These are phyloP conservation scores for Ivindomyrus marchei DNA, from an alignment of 2,113 vertebrate species.

Conservation along the genomic window DNA sequence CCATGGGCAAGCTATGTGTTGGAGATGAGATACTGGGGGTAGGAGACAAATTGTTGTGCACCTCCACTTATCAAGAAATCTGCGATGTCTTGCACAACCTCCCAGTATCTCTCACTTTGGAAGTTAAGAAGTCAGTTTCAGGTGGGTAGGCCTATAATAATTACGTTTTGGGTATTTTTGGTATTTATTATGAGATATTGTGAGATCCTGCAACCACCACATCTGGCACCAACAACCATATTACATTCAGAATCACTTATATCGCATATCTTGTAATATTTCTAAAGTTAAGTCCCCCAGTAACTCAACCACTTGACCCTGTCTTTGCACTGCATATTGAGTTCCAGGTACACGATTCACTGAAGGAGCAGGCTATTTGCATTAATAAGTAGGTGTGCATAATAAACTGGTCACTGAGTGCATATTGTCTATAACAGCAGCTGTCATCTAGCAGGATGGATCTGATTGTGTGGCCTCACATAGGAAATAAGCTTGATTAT, in stretches of 20 bases:
- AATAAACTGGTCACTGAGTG: neutral
- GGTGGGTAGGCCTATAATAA: constrained; percentile 56
- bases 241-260: neutral
- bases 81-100: constrained; percentile 69
- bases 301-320: neutral
- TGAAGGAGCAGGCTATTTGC: neutral
- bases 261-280: neutral
- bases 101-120: constrained; percentile 60
- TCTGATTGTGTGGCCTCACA: neutral
- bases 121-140: constrained; percentile 63
- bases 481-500: neutral
- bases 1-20: constrained; percentile 60
- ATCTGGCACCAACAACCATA: neutral
- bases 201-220: neutral
- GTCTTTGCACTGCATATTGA: neutral
- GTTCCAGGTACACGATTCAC: neutral
- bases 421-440: neutral
- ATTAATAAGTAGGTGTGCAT: neutral
- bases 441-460: neutral
- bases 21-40: constrained; percentile 72
- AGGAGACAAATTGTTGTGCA: constrained; percentile 57
- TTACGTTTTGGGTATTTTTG: neutral
- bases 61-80: constrained; percentile 67
- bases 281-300: neutral
- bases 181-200: neutral